Conservation (phyloP, 2,113 vertebrate species). For the Phalacrocorax brasilianus region DNA sequence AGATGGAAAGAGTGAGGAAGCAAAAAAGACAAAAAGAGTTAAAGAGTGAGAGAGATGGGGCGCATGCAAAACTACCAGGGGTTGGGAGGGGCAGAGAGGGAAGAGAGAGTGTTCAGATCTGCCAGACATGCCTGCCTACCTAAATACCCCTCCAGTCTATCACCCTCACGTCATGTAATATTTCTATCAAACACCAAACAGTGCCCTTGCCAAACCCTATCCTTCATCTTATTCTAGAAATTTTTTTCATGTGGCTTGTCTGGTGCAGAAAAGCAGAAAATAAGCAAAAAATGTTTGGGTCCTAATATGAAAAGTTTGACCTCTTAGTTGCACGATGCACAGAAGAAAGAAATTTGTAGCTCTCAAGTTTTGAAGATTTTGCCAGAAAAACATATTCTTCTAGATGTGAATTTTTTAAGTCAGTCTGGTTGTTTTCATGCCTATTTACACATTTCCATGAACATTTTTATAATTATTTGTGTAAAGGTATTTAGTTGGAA, state of each 20-base stretch:
- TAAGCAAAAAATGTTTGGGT: background rate
- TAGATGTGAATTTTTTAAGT: background rate
- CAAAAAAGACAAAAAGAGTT: background rate
- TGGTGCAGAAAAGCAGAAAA: background rate
- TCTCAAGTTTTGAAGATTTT: background rate
- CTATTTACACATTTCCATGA: background rate
- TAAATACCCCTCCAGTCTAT: background rate
- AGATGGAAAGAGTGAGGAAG: background rate
- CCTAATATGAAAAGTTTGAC: background rate
- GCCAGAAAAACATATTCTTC: background rate
- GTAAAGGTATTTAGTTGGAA: background rate
- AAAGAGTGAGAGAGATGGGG: background rate
- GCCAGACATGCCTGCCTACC: background rate
- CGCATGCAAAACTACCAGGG: background rate
- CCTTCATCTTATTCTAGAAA: background rate
- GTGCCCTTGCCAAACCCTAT: background rate
- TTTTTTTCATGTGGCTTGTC: background rate
- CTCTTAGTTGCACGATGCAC: background rate
- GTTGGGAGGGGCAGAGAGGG: rapidly evolving
- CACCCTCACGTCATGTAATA: background rate
- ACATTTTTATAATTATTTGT: background rate
- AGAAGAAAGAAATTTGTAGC: background rate
- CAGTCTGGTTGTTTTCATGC: background rate
- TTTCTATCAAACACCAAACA: background rate
- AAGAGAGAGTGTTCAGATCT: background rate